A percentile compares a stretch with the other conserved stretches of the same genome.
phyloP scores from a whole-genome alignment of 2,113 vertebrate species.

The Tonatia bakeri region DNA sequence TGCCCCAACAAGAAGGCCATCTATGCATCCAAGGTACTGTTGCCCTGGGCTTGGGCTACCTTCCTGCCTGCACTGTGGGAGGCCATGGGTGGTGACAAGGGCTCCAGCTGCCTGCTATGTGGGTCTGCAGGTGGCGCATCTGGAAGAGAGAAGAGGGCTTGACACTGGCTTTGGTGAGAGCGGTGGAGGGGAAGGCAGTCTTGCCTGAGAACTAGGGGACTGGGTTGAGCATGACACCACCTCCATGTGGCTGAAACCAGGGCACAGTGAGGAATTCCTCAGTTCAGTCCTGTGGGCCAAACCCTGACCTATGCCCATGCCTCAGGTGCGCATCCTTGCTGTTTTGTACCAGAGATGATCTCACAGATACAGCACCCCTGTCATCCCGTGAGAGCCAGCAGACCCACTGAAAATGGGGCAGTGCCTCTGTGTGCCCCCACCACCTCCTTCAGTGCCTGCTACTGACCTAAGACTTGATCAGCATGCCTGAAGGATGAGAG shows the following conservation, averaged over 20 bases:
- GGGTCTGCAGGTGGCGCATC: background rate
- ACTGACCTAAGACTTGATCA: background rate
- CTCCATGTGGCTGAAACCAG: background rate
- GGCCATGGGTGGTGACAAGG: rapidly evolving
- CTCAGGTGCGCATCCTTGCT: background rate
- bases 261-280: background rate
- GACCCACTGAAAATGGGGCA: too few relatives aligned
- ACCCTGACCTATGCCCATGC: background rate
- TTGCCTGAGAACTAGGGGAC: background rate
- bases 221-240: background rate
- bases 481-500: background rate
- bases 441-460: background rate
- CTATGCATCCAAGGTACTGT: slow-evolving; percentile 91
- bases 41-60: background rate
- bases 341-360: background rate
- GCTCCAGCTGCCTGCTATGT: rapidly evolving
- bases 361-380: too few relatives aligned
- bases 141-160: background rate
- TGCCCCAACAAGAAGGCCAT: slow-evolving; percentile 92
- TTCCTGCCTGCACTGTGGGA: background rate
- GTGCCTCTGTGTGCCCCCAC: background rate
- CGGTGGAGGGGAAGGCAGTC: too few relatives aligned
- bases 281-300: background rate
- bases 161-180: rapidly evolving
- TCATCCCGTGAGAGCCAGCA: background rate